Evolutionary conservation across 2,888 invertebrate genomes (phyloP), one percentile per base, ranked within the genome.

Genomic region (Ditula angustiorana): DNA sequence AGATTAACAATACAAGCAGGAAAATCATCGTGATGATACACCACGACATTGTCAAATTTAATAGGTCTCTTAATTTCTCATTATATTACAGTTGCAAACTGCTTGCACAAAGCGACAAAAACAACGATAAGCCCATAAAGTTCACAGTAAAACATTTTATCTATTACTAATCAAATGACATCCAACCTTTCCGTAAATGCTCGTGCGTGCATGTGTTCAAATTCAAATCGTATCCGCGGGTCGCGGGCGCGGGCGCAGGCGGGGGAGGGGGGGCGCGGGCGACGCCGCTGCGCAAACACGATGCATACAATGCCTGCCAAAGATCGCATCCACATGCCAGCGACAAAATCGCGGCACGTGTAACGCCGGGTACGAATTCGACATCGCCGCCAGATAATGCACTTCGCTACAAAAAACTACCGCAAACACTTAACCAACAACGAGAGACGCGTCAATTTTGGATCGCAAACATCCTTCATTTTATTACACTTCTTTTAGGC

Each of bases 291-390:
- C 86, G 87, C 88, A 87, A 88, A 88, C 86, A 87, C 86, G 69
- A 83, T 90, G 92, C 92, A 92, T 90, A 90, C 92, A 91, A 90
- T 88, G 89, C 83, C 87, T 86, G 89, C 85, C 87, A 86, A 87
- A 87, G 85, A 88, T 88, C 91, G 90, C 91, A 91, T 90, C 90
- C 59, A 61, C 67, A 63, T 61, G 35, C 87, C 87, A 85, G 83
- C 76, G 80, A 86, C 82, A 85, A 83, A 82, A 80, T 74, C 72
- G 81, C 86, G 92, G 88, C 92, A 91, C 92, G 92, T 92, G 92
- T 92, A 92, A 90, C 80, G 69, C 74, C 90, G 87, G 92, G 73
- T 81, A 75, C 87, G 90, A 82, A 92, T 78, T 86, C 26, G 63
- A 73, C 61, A 41, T 28, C 33, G 46, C 60, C 47, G 44, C 60